Evolutionary conservation across 2,113 vertebrate species (phyloP).

Genomic region (Cervus canadensis): DNA sequence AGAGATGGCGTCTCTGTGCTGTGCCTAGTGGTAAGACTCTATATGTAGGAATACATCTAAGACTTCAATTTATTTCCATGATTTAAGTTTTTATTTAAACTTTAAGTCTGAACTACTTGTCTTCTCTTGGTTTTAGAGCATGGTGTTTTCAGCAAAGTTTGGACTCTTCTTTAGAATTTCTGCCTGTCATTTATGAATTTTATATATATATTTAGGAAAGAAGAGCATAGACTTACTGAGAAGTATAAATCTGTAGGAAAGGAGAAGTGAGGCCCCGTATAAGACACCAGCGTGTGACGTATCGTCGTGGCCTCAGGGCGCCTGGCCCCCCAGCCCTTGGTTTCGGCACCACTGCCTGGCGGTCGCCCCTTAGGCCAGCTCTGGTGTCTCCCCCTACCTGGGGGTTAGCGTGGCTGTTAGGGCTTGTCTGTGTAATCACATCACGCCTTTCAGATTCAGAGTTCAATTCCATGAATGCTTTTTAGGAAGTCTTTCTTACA

Average conservation of each 20-base stretch:
- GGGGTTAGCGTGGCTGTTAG: background rate
- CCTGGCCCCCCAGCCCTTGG: fast-evolving
- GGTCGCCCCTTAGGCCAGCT: fast-evolving
- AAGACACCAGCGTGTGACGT: fast-evolving
- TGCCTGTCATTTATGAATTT: background rate
- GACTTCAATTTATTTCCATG: background rate
- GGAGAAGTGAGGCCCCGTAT: background rate
- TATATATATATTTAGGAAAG: background rate
- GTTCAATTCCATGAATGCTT: background rate
- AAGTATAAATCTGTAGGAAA: background rate
- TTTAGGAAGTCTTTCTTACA: background rate
- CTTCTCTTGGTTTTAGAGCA: background rate
- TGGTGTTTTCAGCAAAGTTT: background rate
- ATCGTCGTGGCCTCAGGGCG: fast-evolving
- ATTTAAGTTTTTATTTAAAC: background rate
- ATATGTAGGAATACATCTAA: background rate
- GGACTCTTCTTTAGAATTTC: background rate
- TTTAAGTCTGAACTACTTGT: background rate
- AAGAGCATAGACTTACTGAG: background rate
- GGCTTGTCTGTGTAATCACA: background rate
- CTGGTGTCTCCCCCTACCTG: background rate
- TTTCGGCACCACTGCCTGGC: fast-evolving
- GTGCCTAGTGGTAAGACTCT: background rate
- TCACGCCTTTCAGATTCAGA: background rate
- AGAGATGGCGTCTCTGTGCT: background rate